phyloP scores from a whole-genome alignment of 2,113 vertebrate genomes.

The Bubo scandiacus region DNA sequence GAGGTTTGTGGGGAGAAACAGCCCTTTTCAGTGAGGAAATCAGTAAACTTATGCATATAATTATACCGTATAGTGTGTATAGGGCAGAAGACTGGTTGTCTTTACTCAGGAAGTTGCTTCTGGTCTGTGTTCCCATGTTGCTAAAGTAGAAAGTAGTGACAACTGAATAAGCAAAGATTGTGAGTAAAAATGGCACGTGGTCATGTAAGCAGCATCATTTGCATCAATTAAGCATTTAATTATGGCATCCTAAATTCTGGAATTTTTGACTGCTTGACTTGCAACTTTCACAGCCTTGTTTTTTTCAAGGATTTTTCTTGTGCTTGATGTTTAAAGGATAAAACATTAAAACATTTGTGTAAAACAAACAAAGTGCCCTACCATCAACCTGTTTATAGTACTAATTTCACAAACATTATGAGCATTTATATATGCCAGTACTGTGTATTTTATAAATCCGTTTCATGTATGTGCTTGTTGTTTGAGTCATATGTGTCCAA shows the following conservation, averaged over 20 bases:
- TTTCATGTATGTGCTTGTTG: rapidly evolving
- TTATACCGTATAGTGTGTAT: rapidly evolving
- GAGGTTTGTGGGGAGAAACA: neutral
- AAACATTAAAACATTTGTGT: neutral
- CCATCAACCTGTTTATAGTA: neutral
- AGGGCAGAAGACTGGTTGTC: neutral
- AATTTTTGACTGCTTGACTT: neutral
- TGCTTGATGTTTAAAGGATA: neutral
- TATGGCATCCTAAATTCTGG: neutral
- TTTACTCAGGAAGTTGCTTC: neutral
- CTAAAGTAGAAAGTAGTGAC: neutral
- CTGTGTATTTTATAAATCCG: neutral
- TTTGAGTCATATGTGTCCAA: neutral
- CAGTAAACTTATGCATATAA: neutral
- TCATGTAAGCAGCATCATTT: neutral
- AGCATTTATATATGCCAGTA: neutral
- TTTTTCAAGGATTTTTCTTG: neutral
- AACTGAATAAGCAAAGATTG: neutral
- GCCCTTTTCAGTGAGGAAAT: neutral
- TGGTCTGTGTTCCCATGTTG: neutral
- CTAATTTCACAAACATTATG: neutral
- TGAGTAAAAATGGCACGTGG: neutral
- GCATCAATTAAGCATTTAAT: neutral
- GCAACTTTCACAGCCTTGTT: rapidly evolving
- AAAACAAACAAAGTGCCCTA: neutral